Evolutionary conservation across 2,888 invertebrate genomes (phyloP).

Genomic region (Crossocerus cetratus): DNA sequence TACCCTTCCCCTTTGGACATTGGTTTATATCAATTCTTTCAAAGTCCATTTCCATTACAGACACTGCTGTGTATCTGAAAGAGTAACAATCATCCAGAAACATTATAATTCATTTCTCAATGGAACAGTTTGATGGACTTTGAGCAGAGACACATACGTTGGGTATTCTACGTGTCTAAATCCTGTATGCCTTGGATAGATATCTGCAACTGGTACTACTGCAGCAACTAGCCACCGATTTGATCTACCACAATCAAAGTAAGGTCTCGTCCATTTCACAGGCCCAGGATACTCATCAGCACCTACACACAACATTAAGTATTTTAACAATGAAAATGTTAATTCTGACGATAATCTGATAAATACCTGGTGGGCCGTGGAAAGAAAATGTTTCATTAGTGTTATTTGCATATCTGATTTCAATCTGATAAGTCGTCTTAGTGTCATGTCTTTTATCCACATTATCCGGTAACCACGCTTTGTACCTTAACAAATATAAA

Average conservation of each 20-base stretch:
- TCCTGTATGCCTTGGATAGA: slow-evolving; percentile 94
- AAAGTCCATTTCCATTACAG: slow-evolving; percentile 97
- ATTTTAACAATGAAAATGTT: no score
- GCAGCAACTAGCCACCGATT: slow-evolving; percentile 98
- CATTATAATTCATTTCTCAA: background rate
- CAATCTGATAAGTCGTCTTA: slow-evolving; percentile 95
- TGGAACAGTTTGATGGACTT: background rate
- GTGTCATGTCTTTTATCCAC: slow-evolving; percentile 91
- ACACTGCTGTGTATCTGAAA: slow-evolving; percentile 90
- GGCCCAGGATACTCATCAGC: slow-evolving; percentile 95
- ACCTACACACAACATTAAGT: slow-evolving; percentile 74
- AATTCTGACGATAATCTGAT: background rate
- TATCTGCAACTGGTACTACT: slow-evolving; percentile 96
- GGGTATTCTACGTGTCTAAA: slow-evolving; percentile 96
- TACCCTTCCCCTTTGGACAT: slow-evolving; percentile 93
- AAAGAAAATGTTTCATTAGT: slow-evolving; percentile 98
- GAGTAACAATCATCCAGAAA: background rate
- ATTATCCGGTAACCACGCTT: slow-evolving; percentile 92
- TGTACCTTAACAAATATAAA: slow-evolving; percentile 79
- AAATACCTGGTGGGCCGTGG: slow-evolving; percentile 89
- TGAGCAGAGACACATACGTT: slow-evolving; percentile 81
- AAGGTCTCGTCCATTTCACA: slow-evolving; percentile 95
- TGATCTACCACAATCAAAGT: slow-evolving; percentile 96
- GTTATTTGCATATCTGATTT: slow-evolving; percentile 95
- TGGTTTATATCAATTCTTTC: slow-evolving; percentile 98